These are phyloP conservation scores for Pteropus rufus DNA, from an alignment of 2,797 vertebrate species.

Conservation along the genomic window DNA sequence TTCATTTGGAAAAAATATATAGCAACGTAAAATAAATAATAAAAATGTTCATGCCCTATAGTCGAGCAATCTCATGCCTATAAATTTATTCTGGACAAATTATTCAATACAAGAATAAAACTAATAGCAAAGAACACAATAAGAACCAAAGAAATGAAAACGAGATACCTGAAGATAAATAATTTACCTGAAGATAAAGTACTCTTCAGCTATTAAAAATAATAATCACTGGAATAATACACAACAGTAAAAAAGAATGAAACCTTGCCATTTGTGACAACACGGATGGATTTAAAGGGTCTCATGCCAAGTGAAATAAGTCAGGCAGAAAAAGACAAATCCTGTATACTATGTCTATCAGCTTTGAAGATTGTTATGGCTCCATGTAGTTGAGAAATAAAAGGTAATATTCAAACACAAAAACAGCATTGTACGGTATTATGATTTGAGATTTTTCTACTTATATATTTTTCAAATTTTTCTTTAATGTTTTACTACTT, in stretches of 20 bases:
- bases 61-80: slow-evolving; percentile 10
- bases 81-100: slow-evolving; percentile 48
- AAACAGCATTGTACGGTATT: neutral
- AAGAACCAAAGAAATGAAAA: neutral
- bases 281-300: too few relatives aligned
- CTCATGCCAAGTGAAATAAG: too few relatives aligned
- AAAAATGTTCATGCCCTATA: slow-evolving; percentile 41
- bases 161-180: slow-evolving; percentile 27
- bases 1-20: neutral
- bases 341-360: neutral
- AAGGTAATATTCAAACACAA: slow-evolving; percentile 4
- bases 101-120: slow-evolving; percentile 37
- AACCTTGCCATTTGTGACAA: too few relatives aligned
- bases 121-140: slow-evolving; percentile 38
- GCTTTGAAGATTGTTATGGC: neutral
- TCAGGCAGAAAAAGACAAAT: too few relatives aligned
- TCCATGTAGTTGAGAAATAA: neutral
- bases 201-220: slow-evolving; percentile 30
- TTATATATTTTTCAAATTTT: neutral
- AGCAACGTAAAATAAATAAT: slow-evolving; percentile 43
- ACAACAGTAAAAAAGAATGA: too few relatives aligned
- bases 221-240: neutral
- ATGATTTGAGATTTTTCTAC: neutral
- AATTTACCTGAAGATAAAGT: slow-evolving; percentile 11
- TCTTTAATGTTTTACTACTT: slow-evolving; percentile 8